phyloP scores from a whole-genome alignment of 2,797 vertebrate genomes.

The Lutra lutra region DNA sequence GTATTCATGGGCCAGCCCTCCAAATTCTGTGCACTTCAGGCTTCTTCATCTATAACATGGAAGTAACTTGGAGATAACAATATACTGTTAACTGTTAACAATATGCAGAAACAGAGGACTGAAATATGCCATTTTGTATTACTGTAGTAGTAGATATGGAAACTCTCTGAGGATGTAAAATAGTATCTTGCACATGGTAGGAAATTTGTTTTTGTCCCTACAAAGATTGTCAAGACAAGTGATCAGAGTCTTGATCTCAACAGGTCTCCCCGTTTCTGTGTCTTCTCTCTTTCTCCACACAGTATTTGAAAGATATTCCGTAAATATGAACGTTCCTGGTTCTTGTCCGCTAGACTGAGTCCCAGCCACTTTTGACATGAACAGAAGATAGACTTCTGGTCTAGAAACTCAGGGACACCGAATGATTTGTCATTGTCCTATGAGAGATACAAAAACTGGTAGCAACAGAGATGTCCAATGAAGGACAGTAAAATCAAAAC shows the following conservation, averaged over 20 bases:
- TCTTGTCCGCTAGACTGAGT: not conserved
- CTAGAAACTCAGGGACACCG: not conserved
- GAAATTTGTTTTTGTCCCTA: not conserved
- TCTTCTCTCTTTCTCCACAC: not conserved
- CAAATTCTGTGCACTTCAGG: not conserved
- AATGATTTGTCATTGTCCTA: not conserved
- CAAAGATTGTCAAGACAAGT: not conserved
- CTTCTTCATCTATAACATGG: not conserved
- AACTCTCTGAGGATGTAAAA: not conserved
- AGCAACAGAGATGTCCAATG: not conserved
- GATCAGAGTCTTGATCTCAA: not conserved
- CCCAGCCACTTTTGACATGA: not conserved
- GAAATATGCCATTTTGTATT: not conserved
- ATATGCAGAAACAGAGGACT: not conserved
- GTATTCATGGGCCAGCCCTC: no score
- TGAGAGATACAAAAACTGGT: not conserved
- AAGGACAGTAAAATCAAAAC: not conserved
- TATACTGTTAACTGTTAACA: not conserved
- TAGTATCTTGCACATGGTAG: not conserved
- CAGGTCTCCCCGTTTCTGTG: not conserved
- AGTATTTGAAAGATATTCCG: not conserved
- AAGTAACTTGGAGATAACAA: not conserved
- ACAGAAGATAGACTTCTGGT: not conserved
- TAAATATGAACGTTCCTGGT: not conserved
- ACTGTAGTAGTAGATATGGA: not conserved